Conservation (phyloP, 35 echinoderm and acorn worm genomes). For the Apostichopus californicus region DNA sequence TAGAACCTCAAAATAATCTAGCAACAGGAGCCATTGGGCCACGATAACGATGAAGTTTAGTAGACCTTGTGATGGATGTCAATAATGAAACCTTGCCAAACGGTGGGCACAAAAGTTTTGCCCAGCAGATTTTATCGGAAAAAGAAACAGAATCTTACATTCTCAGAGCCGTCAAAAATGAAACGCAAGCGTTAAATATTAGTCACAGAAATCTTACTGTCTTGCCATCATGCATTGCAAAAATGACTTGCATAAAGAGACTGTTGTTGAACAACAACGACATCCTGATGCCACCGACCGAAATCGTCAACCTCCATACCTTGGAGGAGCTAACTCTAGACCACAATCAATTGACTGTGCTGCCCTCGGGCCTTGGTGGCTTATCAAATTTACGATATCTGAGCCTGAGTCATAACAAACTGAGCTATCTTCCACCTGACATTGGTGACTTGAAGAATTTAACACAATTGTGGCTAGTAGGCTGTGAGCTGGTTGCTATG, state of each 20-base stretch:
- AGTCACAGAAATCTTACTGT: conserved; percentile 78
- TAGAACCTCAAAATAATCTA: no score
- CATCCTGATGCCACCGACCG: conserved; percentile 87
- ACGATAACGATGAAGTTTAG: no score
- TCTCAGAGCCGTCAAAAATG: conserved; percentile 9
- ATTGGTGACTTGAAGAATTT: conserved; percentile 89
- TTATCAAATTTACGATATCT: conserved; percentile 81
- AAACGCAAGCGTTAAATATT: conserved; percentile 72
- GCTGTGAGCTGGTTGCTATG: conserved; percentile 62
- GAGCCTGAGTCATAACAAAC: conserved; percentile 86
- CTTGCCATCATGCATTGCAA: conserved; percentile 71
- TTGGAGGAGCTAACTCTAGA: conserved; percentile 84
- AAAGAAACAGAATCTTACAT: conserved; percentile 30
- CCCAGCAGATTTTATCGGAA: neutral
- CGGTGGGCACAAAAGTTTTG: neutral
- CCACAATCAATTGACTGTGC: conserved; percentile 82
- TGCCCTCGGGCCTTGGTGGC: conserved; percentile 85
- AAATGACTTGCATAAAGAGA: conserved; percentile 67
- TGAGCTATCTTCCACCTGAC: conserved; percentile 82
- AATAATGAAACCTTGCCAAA: neutral
- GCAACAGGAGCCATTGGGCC: no score
- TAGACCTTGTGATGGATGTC: neutral
- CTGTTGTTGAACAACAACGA: conserved; percentile 92
- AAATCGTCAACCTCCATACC: conserved; percentile 69
- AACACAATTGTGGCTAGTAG: conserved; percentile 80